Conservation (phyloP, 2,888 invertebrate genomes). For the Alentia gelatinosa region DNA sequence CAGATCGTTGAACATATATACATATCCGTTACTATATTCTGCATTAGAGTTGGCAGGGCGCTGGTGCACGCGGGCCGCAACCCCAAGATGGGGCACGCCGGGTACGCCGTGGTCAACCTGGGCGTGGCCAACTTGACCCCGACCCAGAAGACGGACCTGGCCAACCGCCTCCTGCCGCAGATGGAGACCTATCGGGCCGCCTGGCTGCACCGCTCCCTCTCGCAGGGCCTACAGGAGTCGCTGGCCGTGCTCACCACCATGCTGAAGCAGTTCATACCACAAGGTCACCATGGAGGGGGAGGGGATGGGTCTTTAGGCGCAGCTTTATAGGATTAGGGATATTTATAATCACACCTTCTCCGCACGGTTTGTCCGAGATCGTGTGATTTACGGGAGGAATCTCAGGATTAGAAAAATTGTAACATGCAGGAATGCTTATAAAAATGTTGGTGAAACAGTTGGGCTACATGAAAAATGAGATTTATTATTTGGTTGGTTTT, state of each 20-base stretch:
- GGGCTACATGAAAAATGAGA: no score
- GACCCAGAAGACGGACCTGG: slow-evolving; percentile 85
- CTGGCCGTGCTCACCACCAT: slow-evolving; percentile 52
- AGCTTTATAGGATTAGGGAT: no score
- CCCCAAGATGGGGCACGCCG: slow-evolving; percentile 82
- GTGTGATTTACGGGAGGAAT: no score
- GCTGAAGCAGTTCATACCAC: slow-evolving; percentile 59
- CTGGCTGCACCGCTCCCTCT: slow-evolving; percentile 57
- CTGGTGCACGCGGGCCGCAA: slow-evolving; percentile 83
- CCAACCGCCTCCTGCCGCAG: slow-evolving; percentile 82
- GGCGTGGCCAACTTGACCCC: slow-evolving; percentile 85
- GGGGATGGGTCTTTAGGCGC: neutral
- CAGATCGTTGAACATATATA: no score
- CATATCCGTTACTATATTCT: no score
- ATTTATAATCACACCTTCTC: no score
- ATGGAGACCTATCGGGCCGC: neutral
- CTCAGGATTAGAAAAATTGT: no score
- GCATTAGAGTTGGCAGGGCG: slow-evolving; percentile 78
- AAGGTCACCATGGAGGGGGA: neutral
- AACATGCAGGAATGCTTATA: no score
- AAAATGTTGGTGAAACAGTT: no score
- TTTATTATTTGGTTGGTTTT: no score
- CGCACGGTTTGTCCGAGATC: no score
- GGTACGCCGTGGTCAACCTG: slow-evolving; percentile 84
- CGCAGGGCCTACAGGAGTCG: slow-evolving; percentile 54